Base-by-base conservation (phyloP, 2,888 invertebrate species). In the Xanthia togata region DNA sequence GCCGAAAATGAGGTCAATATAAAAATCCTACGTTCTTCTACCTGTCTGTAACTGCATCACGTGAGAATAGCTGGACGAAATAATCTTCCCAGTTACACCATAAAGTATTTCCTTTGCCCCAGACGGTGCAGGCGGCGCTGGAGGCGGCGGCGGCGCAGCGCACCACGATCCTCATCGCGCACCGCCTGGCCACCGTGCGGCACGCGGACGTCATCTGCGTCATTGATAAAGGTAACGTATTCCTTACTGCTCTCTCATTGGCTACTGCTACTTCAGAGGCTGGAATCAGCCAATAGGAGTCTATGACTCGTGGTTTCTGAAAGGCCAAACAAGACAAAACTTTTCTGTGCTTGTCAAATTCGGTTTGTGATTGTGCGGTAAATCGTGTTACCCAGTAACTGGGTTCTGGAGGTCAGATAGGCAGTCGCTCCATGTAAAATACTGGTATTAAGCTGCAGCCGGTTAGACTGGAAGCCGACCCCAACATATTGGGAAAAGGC, bases 121-220 rank as follows among this genome's bases (percentile, higher is more conserved):
- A 94, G 98, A 93, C 98, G 74, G 98, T 99, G 20, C 98, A 98
- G 92, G 98, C 97, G 77, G 98, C 99, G 0, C 93, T 99, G 87
- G 98, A 99, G 91, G 97, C 97, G 87, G 99, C 99, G 0, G 97
- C 98, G 72, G 97, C 97, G 70, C 98, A 97, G 8, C 96, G 99
- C 71, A 98, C 98, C 3, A 98, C 98, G 80, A 97, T 99, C 64
- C 97, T 98, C 65, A 98, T 99, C 89, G 99, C 99, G 38, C 99
- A 99, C 95, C 97, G 99, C 14, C 97, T 99, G 78, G 98, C 98
- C 53, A 98, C 99, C 8, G 97, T 99, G 72, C 97, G 98, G 76
- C 97, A 98, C 92, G 98, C 98, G 0, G 97, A 99, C 94, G 95
- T 97, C 90, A 99, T 99, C 86, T 98, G 98, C 87, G 98, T 99